Conservation (phyloP, 2,888 invertebrate species). For the Ephialtes manifestator region DNA sequence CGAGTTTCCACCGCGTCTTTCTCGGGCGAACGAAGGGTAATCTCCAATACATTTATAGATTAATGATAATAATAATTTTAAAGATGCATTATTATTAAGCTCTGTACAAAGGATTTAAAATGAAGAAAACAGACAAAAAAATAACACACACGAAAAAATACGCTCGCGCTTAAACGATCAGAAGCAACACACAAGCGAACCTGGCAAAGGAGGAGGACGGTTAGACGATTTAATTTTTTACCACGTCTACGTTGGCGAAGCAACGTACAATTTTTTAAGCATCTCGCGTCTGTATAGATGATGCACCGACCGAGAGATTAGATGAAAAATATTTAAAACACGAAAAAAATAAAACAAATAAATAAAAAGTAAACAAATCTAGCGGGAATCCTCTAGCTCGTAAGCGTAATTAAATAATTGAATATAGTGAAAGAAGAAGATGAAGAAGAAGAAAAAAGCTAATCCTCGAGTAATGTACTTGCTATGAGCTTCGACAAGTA, state of each 20-base stretch:
- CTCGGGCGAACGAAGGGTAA: conserved; percentile 71
- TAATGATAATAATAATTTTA: conserved; percentile 51
- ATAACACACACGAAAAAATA: conserved; percentile 39
- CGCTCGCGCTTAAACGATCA: conserved; percentile 47
- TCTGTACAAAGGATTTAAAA: conserved; percentile 75
- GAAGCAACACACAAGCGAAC: conserved; percentile 53
- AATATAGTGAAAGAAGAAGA: conserved; percentile 22
- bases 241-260: conserved; percentile 74
- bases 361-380: conserved; percentile 55
- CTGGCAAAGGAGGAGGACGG: conserved; percentile 64
- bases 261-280: conserved; percentile 67
- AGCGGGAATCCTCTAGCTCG: conserved; percentile 66
- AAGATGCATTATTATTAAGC: conserved; percentile 70
- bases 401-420: conserved; percentile 73
- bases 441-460: conserved; percentile 60
- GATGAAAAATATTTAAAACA: conserved; percentile 52
- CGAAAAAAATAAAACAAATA: conserved; percentile 29
- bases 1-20: conserved; percentile 62
- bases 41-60: conserved; percentile 61
- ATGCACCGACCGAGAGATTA: conserved; percentile 40
- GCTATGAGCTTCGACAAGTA: conserved; percentile 85
- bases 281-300: conserved; percentile 25
- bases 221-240: conserved; percentile 83
- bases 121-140: conserved; percentile 3
- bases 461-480: conserved; percentile 84